Conservation (phyloP, 2,113 vertebrate genomes). For the Percopsis transmontana region DNA sequence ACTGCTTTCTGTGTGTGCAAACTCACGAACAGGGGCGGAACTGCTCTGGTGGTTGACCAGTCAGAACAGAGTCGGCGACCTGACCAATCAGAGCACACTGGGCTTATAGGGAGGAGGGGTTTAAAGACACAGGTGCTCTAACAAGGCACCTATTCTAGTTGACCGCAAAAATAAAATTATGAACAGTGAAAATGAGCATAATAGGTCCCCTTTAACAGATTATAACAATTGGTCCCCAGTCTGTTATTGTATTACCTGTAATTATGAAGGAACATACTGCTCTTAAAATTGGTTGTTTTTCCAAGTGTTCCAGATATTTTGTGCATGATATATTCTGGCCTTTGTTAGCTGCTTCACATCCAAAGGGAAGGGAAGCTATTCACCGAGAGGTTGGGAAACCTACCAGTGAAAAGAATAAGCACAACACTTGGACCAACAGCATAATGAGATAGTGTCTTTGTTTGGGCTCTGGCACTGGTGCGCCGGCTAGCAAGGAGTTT, state of each 20-base stretch:
- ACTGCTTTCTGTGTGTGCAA: too few relatives aligned
- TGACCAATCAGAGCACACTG: too few relatives aligned
- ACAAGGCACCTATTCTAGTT: too few relatives aligned
- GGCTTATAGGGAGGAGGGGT: too few relatives aligned
- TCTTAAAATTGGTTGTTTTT: constrained; percentile 57
- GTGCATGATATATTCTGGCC: constrained; percentile 61
- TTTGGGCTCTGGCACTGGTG: constrained; percentile 49
- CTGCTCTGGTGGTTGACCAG: too few relatives aligned
- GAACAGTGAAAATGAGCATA: too few relatives aligned
- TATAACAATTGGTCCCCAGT: constrained; percentile 47
- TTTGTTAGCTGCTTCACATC: constrained; percentile 66
- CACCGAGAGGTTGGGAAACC: constrained; percentile 66
- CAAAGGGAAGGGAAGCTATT: constrained; percentile 64
- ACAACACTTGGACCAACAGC: constrained; percentile 60
- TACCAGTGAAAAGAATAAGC: constrained; percentile 70
- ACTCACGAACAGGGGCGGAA: too few relatives aligned
- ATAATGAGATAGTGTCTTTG: constrained; percentile 72
- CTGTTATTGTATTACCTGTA: constrained; percentile 47
- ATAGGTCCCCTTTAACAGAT: too few relatives aligned
- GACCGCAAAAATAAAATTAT: too few relatives aligned
- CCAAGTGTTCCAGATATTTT: constrained; percentile 52
- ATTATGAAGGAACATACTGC: constrained; percentile 63
- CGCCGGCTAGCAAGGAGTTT: constrained; percentile 37
- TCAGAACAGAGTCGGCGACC: too few relatives aligned
- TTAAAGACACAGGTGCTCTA: too few relatives aligned